Base-by-base conservation (phyloP, 1,140 invertebrate species). In the Hyles vespertilio region DNA sequence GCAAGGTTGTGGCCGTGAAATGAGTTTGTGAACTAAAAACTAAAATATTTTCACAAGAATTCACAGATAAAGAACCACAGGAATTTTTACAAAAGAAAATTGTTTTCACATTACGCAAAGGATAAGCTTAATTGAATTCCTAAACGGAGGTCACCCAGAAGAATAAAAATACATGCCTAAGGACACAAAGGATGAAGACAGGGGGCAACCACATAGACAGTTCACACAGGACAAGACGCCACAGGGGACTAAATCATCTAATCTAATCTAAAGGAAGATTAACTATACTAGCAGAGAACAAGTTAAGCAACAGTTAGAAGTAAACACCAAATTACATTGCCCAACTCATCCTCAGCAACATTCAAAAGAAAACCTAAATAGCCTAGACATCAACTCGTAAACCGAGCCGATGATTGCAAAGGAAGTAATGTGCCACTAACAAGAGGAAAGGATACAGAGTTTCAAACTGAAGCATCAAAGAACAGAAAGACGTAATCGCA, bases 401-500 rank as follows among this genome's bases (percentile, higher is more conserved):
- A 32, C 69, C 70, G 69, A 68, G 67, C 50, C 65, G 70, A 64
- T 67, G 53, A 61, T 50, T 55, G 66, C 66, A 71, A 71, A 68
- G 12, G 49, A 64, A 69, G 51, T 58, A 62, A 58, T 47, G 45
- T 48, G 22, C 10, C 22, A 34, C 22, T 32, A 47, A 74, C 77
- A 81, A 80, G 73, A 75, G 78, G 60, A 70, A 56, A 82, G 75
- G 77, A 74, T 70, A 81, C 66, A 81, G 56, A 77, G 68, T 72
- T 75, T 9, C n/a, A 6, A 63, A 74, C 65, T 66, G 76, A 85
- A 85, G 82, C 82, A 71, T 80, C 71, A 88, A 86, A 79, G 77
- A 87, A 88, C 79, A 86, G 75, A 84, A 87, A 81, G 85, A 86
- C 84, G 81, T 87, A 87, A 80, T 84, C 79, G 81, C 82, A 85